Percentiles rank a stretch among this genome's conserved stretches.
Conservation (phyloP, 2,888 invertebrate genomes). For the Trisateles emortualis region DNA sequence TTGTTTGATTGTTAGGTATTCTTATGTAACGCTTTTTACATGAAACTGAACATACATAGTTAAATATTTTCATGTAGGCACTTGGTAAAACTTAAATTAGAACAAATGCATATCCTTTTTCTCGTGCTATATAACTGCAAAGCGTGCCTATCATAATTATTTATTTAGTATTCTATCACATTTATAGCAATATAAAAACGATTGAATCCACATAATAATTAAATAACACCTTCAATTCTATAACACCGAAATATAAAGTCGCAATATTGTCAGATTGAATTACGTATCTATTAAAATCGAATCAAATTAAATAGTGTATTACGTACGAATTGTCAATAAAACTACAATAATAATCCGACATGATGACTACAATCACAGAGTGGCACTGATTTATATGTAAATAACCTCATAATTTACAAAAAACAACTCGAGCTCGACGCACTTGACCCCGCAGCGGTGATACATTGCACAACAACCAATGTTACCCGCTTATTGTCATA, state of each 20-base stretch:
- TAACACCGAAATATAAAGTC: too few species aligned
- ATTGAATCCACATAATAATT: too few species aligned
- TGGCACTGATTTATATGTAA: conserved; percentile 1
- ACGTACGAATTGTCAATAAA: conserved; percentile 10
- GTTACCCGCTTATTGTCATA: conserved; percentile 14
- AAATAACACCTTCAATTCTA: too few species aligned
- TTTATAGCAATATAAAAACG: too few species aligned
- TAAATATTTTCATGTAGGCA: background rate
- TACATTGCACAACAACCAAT: conserved; percentile 27
- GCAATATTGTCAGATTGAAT: too few species aligned
- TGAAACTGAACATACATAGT: background rate
- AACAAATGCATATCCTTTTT: background rate
- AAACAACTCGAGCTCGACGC: conserved; percentile 7
- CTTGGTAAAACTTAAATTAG: background rate
- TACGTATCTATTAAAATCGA: too few species aligned
- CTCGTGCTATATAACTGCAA: too few species aligned
- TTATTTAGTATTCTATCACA: too few species aligned
- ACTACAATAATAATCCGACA: background rate
- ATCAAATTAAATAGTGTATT: background rate
- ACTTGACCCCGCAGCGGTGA: conserved; percentile 12
- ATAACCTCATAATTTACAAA: conserved; percentile 14
- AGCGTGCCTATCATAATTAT: too few species aligned
- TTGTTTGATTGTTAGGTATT: background rate
- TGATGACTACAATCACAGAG: conserved; percentile 5
- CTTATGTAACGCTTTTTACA: background rate